phyloP scores from a whole-genome alignment of 2,113 vertebrate species.

The Gopherus flavomarginatus region DNA sequence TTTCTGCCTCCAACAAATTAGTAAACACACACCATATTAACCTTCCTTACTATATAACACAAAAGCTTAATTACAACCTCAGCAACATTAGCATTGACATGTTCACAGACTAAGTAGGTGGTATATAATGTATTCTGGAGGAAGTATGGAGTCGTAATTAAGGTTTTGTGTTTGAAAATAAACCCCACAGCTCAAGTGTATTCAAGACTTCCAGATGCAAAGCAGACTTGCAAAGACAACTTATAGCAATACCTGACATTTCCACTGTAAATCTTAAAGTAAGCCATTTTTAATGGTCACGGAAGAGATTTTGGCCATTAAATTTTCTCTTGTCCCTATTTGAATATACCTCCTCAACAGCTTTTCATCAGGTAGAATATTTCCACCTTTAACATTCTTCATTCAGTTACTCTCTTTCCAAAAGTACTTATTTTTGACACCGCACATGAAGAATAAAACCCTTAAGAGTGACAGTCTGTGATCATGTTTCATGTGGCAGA shows the following conservation, averaged over 20 bases:
- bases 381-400: constrained; percentile 33
- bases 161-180: not conserved
- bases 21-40: not conserved
- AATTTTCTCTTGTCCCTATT: constrained; percentile 45
- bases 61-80: not conserved
- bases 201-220: constrained; percentile 1
- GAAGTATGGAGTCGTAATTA: constrained; percentile 1
- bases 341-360: not conserved
- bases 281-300: not conserved
- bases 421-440: constrained; percentile 67
- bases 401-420: constrained; percentile 44
- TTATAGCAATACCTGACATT: not conserved
- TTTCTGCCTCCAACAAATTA: not conserved
- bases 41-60: not conserved
- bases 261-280: constrained; percentile 16
- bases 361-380: constrained; percentile 50
- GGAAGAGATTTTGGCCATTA: constrained; percentile 56
- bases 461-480: constrained; percentile 69
- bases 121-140: not conserved
- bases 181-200: not conserved
- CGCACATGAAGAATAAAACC: constrained; percentile 60
- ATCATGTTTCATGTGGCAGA: constrained; percentile 72
- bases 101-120: not conserved
- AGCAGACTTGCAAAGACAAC: not conserved
- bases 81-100: not conserved